Conservation (phyloP, 2,113 vertebrate genomes). For the Zapus hudsonius region DNA sequence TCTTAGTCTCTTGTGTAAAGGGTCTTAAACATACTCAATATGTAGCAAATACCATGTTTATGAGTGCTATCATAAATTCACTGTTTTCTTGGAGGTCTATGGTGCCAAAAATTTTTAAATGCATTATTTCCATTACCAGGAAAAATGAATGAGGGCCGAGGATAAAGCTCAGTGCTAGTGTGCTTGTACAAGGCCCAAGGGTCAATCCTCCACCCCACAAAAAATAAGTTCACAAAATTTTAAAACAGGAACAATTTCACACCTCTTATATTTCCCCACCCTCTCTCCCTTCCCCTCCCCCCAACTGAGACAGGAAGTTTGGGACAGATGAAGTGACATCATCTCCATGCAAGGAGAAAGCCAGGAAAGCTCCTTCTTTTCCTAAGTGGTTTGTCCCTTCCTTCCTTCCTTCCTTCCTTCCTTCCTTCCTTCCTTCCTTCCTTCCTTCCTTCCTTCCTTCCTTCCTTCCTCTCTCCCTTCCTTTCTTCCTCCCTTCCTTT, state of each 20-base stretch:
- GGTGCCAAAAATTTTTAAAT: neutral
- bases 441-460: too few relatives aligned
- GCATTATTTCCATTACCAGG: slow-evolving; percentile 27
- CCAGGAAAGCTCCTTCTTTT: neutral
- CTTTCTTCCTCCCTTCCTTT: too few relatives aligned
- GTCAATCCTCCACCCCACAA: too few relatives aligned
- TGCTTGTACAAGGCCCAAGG: neutral
- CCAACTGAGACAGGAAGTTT: neutral
- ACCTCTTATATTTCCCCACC: neutral
- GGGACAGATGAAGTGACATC: neutral
- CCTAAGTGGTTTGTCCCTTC: neutral
- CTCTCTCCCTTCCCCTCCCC: too few relatives aligned
- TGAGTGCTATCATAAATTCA: neutral
- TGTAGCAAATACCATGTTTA: neutral
- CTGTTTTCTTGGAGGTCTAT: neutral
- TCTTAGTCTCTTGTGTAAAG: neutral
- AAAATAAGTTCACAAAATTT: neutral
- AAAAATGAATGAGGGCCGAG: neutral
- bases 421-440: too few relatives aligned
- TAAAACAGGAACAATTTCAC: neutral
- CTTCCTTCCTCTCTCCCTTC: too few relatives aligned
- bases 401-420: too few relatives aligned
- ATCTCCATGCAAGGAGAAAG: neutral
- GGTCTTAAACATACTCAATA: neutral
- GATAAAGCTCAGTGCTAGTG: neutral